Evolutionary conservation across 2,888 invertebrate genomes (phyloP).

Genomic region (Dioctria rufipes): DNA sequence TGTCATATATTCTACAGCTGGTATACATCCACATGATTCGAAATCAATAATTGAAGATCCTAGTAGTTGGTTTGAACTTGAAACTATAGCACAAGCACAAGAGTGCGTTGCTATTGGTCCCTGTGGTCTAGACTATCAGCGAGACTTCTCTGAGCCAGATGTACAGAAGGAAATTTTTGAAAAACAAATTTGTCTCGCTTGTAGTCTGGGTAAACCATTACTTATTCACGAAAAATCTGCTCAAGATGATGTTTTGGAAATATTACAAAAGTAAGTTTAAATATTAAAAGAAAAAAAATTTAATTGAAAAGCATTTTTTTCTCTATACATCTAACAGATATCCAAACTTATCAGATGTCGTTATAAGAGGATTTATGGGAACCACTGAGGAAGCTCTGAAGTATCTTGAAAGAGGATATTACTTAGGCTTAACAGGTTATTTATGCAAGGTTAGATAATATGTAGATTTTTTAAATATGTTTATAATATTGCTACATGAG

Average conservation of each 20-base stretch:
- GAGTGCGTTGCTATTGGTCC: conserved; percentile 96
- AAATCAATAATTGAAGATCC: conserved; percentile 84
- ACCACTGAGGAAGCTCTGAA: conserved; percentile 85
- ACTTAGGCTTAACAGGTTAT: conserved; percentile 85
- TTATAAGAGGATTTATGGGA: conserved; percentile 94
- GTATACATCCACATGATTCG: conserved; percentile 94
- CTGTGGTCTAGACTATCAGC: conserved; percentile 94
- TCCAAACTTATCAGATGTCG: conserved; percentile 80
- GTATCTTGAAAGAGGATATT: conserved; percentile 89
- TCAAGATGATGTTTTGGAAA: conserved; percentile 86
- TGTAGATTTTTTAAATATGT: no score
- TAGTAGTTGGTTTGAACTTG: conserved; percentile 83
- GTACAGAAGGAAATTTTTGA: conserved; percentile 90
- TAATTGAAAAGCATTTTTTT: neutral
- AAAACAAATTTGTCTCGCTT: conserved; percentile 89
- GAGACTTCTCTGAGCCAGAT: conserved; percentile 93
- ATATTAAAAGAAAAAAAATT: conserved; percentile 57
- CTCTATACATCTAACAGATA: conserved; percentile 64
- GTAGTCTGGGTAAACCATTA: conserved; percentile 87
- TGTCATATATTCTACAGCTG: conserved; percentile 91
- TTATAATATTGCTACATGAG: no score
- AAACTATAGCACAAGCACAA: conserved; percentile 82
- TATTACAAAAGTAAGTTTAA: conserved; percentile 73
- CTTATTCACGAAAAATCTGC: conserved; percentile 95
- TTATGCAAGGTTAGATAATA: conserved; percentile 67